phyloP scores from a whole-genome alignment of 1,140 invertebrate genomes.

The Camponotus vicinus region DNA sequence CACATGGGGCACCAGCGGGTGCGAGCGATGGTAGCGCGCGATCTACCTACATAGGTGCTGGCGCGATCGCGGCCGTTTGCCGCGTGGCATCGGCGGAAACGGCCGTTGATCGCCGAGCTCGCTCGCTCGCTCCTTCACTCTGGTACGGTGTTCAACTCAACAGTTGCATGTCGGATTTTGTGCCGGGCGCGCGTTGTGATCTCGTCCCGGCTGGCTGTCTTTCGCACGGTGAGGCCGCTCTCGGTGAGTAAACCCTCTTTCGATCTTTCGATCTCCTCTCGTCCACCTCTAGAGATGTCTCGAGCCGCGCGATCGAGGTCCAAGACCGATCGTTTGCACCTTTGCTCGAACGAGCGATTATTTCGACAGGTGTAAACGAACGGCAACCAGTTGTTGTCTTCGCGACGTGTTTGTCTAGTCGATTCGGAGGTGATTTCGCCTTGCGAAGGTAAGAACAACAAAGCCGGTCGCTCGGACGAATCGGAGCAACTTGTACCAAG shows the following conservation, averaged over 20 bases:
- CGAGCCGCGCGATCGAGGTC: background rate
- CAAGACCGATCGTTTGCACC: background rate
- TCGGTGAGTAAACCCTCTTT: constrained; percentile 51
- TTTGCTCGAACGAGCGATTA: background rate
- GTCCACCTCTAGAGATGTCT: background rate
- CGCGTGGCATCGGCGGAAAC: constrained; percentile 68
- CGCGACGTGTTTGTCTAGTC: background rate
- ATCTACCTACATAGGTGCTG: constrained; percentile 18
- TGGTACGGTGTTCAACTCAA: constrained; percentile 20
- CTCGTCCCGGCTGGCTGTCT: constrained; percentile 8
- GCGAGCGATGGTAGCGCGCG: background rate
- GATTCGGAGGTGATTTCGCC: background rate
- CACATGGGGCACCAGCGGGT: no score
- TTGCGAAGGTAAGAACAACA: constrained; percentile 34
- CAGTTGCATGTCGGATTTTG: constrained; percentile 68
- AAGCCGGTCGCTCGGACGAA: background rate
- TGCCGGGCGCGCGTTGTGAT: constrained; percentile 24
- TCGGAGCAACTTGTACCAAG: background rate
- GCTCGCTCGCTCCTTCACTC: background rate
- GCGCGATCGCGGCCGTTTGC: constrained; percentile 66
- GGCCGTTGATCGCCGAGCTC: constrained; percentile 68
- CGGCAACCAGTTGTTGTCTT: no score
- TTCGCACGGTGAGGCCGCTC: constrained; percentile 8
- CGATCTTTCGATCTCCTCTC: background rate
- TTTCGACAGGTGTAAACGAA: background rate